A percentile compares a stretch with the other conserved stretches of the same genome.
Evolutionary conservation across 2,113 vertebrate species (phyloP).

Genomic region (Grammomys dolichurus): DNA sequence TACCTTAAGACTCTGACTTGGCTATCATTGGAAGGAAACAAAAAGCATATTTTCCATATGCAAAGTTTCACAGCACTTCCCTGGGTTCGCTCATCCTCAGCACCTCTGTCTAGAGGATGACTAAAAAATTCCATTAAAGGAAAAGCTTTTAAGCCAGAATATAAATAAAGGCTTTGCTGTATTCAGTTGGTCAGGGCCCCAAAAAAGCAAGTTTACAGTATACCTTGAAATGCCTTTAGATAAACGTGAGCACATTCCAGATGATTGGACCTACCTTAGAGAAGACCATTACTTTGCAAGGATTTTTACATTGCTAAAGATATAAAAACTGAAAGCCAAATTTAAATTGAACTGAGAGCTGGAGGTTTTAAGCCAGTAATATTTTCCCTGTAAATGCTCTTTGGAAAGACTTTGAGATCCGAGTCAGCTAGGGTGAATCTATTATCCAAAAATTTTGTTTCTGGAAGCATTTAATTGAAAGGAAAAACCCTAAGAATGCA

Average conservation of each 20-base stretch:
- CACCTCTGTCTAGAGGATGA: constrained; percentile 34
- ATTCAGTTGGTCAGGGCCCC: constrained; percentile 16
- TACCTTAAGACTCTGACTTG: constrained; percentile 43
- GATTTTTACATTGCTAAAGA: constrained; percentile 42
- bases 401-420: constrained; percentile 76
- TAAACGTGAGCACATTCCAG: constrained; percentile 37
- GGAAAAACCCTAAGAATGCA: constrained; percentile 81
- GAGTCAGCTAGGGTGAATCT: constrained; percentile 81
- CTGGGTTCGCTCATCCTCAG: constrained; percentile 38
- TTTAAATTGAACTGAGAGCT: constrained; percentile 58
- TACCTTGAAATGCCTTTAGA: constrained; percentile 62
- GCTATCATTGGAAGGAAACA: constrained; percentile 61
- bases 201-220: constrained; percentile 36
- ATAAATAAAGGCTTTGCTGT: constrained; percentile 58
- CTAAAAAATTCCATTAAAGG: constrained; percentile 73
- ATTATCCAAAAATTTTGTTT: constrained; percentile 79
- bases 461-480: constrained; percentile 85
- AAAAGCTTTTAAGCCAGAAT: constrained; percentile 48
- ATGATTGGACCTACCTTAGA: constrained; percentile 21
- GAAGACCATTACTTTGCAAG: not conserved
- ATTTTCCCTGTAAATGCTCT: constrained; percentile 77
- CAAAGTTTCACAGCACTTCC: constrained; percentile 52
- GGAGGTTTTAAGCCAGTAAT: constrained; percentile 56
- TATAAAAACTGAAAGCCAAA: constrained; percentile 64
- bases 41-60: constrained; percentile 51